A percentile compares a stretch with the other conserved stretches of the same genome.
Conservation (phyloP, 1,140 invertebrate species). For the Drosophila bipectinata region DNA sequence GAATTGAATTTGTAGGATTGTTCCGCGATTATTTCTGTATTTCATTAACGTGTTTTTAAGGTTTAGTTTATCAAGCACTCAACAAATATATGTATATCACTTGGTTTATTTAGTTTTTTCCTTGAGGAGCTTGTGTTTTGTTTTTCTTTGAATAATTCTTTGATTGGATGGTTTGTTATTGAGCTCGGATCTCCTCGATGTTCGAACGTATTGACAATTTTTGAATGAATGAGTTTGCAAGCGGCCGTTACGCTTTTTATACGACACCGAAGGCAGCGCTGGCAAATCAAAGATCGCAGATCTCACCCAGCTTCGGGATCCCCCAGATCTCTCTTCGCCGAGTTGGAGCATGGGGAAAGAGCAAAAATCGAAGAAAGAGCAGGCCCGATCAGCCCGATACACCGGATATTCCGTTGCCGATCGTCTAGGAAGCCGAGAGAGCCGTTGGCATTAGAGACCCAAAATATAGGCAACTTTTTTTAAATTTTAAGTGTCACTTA, state of each 20-base stretch:
- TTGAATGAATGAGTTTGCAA: conserved; percentile 69
- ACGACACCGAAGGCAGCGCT: conserved; percentile 40
- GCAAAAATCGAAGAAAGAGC: conserved; percentile 20
- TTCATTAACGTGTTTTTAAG: conserved; percentile 75
- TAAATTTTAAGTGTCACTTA: neutral
- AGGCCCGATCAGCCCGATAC: neutral
- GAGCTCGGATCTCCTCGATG: conserved; percentile 16
- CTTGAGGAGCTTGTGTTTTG: neutral
- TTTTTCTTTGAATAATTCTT: conserved; percentile 1
- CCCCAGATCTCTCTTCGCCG: conserved; percentile 36
- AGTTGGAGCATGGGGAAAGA: conserved; percentile 18
- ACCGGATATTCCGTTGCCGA: conserved; percentile 37
- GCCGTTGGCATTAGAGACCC: neutral
- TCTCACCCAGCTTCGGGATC: conserved; percentile 35
- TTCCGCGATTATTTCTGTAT: conserved; percentile 79
- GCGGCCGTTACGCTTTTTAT: conserved; percentile 61
- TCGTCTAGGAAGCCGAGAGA: conserved; percentile 2
- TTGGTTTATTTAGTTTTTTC: neutral
- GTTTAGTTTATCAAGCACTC: conserved; percentile 11
- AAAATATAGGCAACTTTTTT: conserved; percentile 42
- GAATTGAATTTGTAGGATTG: conserved; percentile 80
- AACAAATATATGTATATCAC: conserved; percentile 5
- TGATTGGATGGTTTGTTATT: neutral
- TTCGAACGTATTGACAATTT: conserved; percentile 70
- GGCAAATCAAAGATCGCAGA: conserved; percentile 36